phyloP scores from a whole-genome alignment of 2,113 vertebrate genomes.

The Elephantulus edwardii region DNA sequence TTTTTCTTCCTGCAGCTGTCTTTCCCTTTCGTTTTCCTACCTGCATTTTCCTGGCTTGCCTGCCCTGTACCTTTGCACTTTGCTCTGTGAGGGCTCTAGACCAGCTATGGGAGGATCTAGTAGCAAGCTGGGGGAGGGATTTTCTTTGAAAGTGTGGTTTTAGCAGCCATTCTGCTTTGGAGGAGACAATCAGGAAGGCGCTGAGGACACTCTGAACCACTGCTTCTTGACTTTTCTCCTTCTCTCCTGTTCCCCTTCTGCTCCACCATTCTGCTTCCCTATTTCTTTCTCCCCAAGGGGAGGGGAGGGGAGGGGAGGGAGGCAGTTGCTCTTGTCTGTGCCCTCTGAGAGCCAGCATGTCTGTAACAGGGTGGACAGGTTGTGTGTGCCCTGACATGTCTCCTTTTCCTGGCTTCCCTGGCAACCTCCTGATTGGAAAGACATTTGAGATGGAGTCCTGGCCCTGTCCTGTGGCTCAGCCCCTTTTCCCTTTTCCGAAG shows the following conservation, averaged over 20 bases:
- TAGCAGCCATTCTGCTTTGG: background rate
- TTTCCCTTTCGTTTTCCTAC: background rate
- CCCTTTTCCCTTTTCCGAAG: background rate
- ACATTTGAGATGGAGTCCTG: background rate
- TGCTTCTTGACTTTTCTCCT: background rate
- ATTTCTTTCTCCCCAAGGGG: fast-evolving
- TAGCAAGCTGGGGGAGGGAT: background rate
- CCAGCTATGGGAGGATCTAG: background rate
- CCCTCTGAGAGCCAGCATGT: background rate
- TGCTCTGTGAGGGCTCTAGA: background rate
- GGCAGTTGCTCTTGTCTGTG: background rate
- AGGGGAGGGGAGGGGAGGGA: too few species aligned
- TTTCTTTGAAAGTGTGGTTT: background rate
- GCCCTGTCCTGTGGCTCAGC: background rate
- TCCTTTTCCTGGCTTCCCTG: conserved; percentile 8
- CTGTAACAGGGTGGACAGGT: background rate
- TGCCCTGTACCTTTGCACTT: background rate
- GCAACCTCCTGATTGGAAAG: conserved; percentile 26
- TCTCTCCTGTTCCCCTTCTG: background rate
- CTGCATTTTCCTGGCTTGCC: too few species aligned
- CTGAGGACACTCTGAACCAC: background rate
- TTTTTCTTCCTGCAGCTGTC: background rate
- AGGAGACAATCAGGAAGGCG: background rate
- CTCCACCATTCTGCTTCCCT: fast-evolving
- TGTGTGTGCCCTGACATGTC: background rate